Percentiles rank a stretch among this genome's conserved stretches.
Conservation (phyloP, 2,797 vertebrate species). For the Enteromius thamalakanensis region DNA sequence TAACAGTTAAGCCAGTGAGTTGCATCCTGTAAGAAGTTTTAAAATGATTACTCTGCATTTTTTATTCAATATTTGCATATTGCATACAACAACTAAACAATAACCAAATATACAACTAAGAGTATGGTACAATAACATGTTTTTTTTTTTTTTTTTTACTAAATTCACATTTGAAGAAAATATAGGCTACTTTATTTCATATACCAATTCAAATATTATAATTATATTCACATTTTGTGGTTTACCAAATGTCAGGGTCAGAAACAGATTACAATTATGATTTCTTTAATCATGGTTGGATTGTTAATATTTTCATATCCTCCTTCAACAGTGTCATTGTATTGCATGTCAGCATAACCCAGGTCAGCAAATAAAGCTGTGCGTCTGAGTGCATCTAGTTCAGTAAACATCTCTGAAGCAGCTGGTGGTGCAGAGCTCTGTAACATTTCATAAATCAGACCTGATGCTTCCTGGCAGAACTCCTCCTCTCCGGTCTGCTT, state of each 20-base stretch:
- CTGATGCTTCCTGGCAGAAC: constrained; percentile 23
- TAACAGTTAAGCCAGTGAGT: not conserved
- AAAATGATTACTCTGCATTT: not conserved
- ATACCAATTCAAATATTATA: not conserved
- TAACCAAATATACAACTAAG: not conserved
- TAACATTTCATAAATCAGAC: constrained; percentile 61
- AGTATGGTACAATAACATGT: not conserved
- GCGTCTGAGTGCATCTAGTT: not conserved
- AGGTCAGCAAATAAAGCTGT: not conserved
- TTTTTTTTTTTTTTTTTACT: not conserved
- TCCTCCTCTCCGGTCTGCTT: constrained; percentile 36
- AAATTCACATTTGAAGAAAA: not conserved
- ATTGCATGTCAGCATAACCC: not conserved
- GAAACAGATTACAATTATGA: not conserved
- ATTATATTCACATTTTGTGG: not conserved
- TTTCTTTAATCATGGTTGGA: not conserved
- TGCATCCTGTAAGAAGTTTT: not conserved
- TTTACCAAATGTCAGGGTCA: not conserved
- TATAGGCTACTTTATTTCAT: not conserved
- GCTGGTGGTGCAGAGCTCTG: constrained; percentile 53
- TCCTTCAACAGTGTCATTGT: not conserved
- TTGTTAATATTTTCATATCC: not conserved
- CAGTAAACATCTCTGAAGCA: constrained; percentile 43
- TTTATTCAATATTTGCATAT: not conserved
- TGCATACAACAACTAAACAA: not conserved